Conservation (phyloP, 2,888 invertebrate species). For the Drosophila melanosoma region DNA sequence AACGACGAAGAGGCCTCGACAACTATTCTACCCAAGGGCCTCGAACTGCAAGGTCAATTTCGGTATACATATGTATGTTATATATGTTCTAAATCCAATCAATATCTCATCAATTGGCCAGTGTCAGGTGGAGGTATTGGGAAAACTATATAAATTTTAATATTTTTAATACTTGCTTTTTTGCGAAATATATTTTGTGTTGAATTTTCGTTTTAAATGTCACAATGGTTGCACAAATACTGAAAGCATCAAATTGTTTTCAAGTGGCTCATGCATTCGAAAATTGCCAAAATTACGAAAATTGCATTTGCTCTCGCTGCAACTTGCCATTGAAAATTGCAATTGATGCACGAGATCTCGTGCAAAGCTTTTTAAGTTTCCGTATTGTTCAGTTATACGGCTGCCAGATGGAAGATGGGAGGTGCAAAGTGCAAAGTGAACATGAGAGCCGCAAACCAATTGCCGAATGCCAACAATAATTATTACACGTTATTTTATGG, state of each 20-base stretch:
- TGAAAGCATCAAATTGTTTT: conserved; percentile 36
- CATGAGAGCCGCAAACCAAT: conserved; percentile 9
- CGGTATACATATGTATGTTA: conserved; percentile 4
- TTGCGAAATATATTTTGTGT: not conserved
- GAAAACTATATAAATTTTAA: not conserved
- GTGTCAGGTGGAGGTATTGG: not conserved
- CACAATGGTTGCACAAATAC: conserved; percentile 54
- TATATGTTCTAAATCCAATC: not conserved
- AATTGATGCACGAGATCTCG: conserved; percentile 47
- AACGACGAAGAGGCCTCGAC: not conserved
- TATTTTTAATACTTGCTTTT: conserved; percentile 32
- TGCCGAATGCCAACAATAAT: conserved; percentile 25
- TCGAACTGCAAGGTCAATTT: conserved; percentile 33
- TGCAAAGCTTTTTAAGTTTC: conserved; percentile 54
- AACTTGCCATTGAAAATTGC: conserved; percentile 28
- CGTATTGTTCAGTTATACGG: conserved; percentile 20
- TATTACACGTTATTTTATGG: not conserved
- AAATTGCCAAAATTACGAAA: conserved; percentile 37
- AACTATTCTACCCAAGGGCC: not conserved
- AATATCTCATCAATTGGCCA: conserved; percentile 16
- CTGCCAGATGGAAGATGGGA: conserved; percentile 1
- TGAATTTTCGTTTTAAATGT: conserved; percentile 34
- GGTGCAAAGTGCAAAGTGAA: not conserved
- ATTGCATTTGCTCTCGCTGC: conserved; percentile 13
- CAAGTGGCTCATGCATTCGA: conserved; percentile 19